Conservation (phyloP, 2,113 vertebrate species). For the Anoura caudifer region DNA sequence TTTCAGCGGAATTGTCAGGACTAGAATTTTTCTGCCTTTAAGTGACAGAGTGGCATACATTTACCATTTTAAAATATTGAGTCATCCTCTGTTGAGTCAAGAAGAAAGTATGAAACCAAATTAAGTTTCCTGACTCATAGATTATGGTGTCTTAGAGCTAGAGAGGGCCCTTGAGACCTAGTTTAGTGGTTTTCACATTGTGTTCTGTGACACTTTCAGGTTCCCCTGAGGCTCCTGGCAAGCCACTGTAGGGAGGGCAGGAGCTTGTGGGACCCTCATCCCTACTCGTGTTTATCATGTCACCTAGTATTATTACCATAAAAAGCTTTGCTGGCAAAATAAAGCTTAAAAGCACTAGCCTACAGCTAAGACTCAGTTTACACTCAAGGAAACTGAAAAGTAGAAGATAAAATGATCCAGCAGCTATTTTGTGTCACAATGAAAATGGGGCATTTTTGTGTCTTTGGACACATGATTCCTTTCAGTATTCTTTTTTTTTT, state of each 20-base stretch:
- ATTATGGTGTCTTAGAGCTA: background rate
- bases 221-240: background rate
- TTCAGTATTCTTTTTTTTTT: background rate
- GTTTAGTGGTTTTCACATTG: background rate
- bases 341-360: background rate
- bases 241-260: background rate
- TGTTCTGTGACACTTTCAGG: background rate
- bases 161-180: background rate
- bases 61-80: constrained; percentile 47
- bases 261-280: background rate
- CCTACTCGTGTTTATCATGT: background rate
- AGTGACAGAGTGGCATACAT: constrained; percentile 23
- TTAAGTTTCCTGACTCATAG: background rate
- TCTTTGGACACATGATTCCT: background rate
- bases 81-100: constrained; percentile 54
- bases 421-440: background rate
- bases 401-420: background rate
- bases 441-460: background rate
- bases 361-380: background rate
- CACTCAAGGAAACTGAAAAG: background rate
- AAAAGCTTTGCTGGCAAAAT: background rate
- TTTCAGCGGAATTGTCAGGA: constrained; percentile 57
- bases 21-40: constrained; percentile 55
- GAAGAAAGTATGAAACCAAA: constrained; percentile 12
- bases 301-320: background rate